Evolutionary conservation across 37 sponge, comb jelly and placozoan genomes (phyloP).

Genomic region (Axinella damicornis): DNA sequence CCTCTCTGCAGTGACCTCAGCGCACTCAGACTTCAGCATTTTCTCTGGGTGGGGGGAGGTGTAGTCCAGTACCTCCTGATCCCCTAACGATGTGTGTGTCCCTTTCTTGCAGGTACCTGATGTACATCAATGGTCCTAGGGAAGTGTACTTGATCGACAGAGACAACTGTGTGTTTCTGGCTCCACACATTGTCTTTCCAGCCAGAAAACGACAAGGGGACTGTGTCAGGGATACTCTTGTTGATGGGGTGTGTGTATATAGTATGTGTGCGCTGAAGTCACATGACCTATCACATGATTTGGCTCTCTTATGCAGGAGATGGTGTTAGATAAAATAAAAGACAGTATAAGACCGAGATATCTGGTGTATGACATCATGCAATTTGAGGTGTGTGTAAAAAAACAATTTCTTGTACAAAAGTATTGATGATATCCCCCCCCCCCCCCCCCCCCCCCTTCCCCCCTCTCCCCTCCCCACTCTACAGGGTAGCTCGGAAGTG

Average conservation of each 20-base stretch:
- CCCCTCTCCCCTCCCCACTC: too few relatives aligned
- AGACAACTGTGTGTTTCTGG: constrained; percentile 84
- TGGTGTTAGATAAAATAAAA: constrained; percentile 85
- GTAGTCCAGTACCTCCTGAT: too few relatives aligned
- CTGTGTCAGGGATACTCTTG: constrained; percentile 78
- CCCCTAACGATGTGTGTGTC: too few relatives aligned
- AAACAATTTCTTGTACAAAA: too few relatives aligned
- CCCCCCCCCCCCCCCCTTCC: too few relatives aligned
- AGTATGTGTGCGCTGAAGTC: not conserved
- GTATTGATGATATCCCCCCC: too few relatives aligned
- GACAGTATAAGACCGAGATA: constrained; percentile 73
- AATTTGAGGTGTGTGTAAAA: constrained; percentile 63
- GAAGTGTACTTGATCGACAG: constrained; percentile 91
- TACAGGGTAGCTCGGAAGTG: constrained; percentile 58
- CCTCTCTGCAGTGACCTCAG: too few relatives aligned
- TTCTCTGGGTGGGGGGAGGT: too few relatives aligned
- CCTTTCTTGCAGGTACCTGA: constrained; percentile 70
- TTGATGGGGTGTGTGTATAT: constrained; percentile 83
- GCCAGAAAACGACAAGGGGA: constrained; percentile 36
- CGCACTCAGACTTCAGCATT: too few relatives aligned
- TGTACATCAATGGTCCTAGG: constrained; percentile 71
- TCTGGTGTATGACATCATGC: constrained; percentile 95
- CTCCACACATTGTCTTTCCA: constrained; percentile 73
- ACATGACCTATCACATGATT: not conserved
- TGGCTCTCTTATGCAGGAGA: constrained; percentile 60